These are phyloP conservation scores for Prorops nasuta DNA, from an alignment of 1,140 invertebrate species.

Conservation along the genomic window DNA sequence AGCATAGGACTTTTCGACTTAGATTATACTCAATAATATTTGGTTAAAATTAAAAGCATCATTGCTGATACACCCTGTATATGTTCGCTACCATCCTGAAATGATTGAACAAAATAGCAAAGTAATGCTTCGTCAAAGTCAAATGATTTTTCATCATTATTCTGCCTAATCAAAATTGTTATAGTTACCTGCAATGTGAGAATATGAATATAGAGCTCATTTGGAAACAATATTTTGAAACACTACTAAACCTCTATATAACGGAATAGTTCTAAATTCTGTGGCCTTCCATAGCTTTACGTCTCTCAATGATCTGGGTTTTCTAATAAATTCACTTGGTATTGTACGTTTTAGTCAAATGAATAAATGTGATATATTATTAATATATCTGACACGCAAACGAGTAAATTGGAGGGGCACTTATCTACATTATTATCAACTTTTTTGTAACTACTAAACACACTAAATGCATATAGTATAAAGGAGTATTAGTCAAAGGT, in stretches of 20 bases:
- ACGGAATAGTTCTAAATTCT: constrained; percentile 31
- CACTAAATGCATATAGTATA: constrained; percentile 39
- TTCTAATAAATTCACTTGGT: constrained; percentile 31
- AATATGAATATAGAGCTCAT: constrained; percentile 8
- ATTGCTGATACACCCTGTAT: too few species aligned
- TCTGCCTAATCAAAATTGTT: constrained; percentile 2
- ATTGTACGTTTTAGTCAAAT: constrained; percentile 9
- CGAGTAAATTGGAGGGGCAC: constrained; percentile 13
- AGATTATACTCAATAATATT: too few species aligned
- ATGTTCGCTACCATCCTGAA: constrained; percentile 1
- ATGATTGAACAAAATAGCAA: constrained; percentile 4
- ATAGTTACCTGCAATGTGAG: constrained; percentile 5
- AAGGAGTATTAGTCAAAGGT: constrained; percentile 30
- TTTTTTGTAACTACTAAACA: constrained; percentile 36
- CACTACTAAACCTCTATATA: constrained; percentile 31
- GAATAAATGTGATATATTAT: constrained; percentile 9
- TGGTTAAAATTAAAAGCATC: too few species aligned
- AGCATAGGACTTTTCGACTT: too few species aligned
- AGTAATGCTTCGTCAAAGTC: constrained; percentile 1
- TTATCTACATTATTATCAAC: constrained; percentile 34
- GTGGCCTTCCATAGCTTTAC: constrained; percentile 34
- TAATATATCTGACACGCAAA: constrained; percentile 4
- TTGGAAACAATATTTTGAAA: not conserved
- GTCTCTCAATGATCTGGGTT: constrained; percentile 24
- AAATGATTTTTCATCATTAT: not conserved